These are phyloP conservation scores for Pecten maximus DNA, from an alignment of 2,888 invertebrate species.

Conservation along the genomic window DNA sequence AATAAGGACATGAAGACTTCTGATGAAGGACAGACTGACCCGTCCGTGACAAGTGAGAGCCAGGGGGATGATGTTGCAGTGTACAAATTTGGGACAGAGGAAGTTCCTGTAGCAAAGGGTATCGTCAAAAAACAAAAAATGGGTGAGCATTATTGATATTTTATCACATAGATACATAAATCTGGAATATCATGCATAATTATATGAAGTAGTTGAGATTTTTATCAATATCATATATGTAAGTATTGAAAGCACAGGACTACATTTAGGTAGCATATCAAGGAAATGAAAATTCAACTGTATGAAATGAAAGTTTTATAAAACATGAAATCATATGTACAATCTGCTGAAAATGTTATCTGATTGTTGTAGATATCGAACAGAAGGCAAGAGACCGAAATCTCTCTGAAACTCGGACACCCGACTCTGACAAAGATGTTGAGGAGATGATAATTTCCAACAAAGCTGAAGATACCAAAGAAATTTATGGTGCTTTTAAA, in stretches of 20 bases:
- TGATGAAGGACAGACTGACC: slow-evolving; percentile 38
- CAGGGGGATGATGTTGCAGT: slow-evolving; percentile 57
- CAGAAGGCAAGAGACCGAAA: slow-evolving; percentile 53
- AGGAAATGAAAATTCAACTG: too few species aligned
- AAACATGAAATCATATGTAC: too few species aligned
- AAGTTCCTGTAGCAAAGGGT: slow-evolving; percentile 69
- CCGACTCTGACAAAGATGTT: background rate
- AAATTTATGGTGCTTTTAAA: background rate
- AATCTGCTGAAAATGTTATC: background rate
- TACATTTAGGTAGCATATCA: too few species aligned
- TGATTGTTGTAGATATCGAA: slow-evolving; percentile 60
- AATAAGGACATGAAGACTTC: slow-evolving; percentile 34
- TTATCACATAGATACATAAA: too few species aligned
- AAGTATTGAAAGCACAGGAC: too few species aligned
- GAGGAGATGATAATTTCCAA: background rate
- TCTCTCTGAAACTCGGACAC: slow-evolving; percentile 36
- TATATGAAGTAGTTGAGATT: too few species aligned
- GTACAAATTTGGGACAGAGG: slow-evolving; percentile 69
- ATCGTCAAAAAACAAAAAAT: slow-evolving; percentile 71
- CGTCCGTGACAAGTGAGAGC: background rate
- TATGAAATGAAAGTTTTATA: too few species aligned
- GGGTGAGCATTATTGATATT: slow-evolving; percentile 60
- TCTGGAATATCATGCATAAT: too few species aligned
- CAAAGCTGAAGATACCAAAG: slow-evolving; percentile 11
- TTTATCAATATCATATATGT: too few species aligned